Evolutionary conservation across 2,113 vertebrate genomes (phyloP).

Genomic region (Nothocercus julius): DNA sequence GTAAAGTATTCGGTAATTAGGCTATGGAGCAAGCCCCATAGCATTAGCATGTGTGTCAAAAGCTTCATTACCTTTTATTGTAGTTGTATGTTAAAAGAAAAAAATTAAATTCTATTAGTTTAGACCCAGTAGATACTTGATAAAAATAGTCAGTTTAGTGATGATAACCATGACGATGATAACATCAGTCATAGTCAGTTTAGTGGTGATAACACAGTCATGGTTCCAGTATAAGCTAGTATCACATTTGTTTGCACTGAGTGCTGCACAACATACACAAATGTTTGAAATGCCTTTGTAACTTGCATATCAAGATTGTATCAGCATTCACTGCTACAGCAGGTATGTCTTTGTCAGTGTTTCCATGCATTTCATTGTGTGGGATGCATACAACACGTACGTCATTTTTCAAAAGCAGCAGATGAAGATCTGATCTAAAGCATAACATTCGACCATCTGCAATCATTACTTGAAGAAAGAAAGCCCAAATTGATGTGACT

Average conservation of each 20-base stretch:
- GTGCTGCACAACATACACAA: not conserved
- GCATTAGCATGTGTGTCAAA: not conserved
- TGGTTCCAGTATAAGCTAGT: not conserved
- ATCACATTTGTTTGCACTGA: not conserved
- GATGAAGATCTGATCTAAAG: not conserved
- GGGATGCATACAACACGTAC: not conserved
- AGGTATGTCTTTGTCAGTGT: not conserved
- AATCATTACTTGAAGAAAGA: not conserved
- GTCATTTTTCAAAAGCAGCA: not conserved
- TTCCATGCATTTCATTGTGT: not conserved
- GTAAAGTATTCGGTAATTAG: not conserved
- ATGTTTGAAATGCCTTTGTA: not conserved
- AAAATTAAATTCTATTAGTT: not conserved
- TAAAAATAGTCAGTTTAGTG: not conserved
- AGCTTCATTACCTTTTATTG: not conserved
- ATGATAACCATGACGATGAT: too few species aligned
- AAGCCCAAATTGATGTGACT: not conserved
- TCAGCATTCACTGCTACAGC: not conserved
- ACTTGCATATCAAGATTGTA: not conserved
- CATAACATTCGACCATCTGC: not conserved
- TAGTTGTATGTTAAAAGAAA: not conserved
- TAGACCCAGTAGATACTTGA: not conserved
- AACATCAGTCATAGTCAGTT: not conserved
- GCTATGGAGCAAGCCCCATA: not conserved
- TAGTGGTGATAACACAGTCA: not conserved